A percentile compares a stretch with the other conserved stretches of the same genome.
phyloP scores from a whole-genome alignment of 2,888 invertebrate species.

The Dicranocentrus wangi region DNA sequence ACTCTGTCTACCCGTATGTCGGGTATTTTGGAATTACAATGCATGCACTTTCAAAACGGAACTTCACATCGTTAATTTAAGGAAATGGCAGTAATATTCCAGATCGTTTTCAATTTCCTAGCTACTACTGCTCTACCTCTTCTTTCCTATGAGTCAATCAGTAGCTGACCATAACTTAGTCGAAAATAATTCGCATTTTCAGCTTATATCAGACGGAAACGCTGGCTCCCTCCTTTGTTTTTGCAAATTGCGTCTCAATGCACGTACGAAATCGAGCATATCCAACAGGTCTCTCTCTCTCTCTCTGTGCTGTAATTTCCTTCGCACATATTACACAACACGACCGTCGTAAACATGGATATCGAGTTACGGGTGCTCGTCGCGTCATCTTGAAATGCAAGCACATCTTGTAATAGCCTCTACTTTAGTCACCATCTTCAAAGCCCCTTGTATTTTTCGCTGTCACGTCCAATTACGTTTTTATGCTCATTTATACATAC shows the following conservation, averaged over 20 bases:
- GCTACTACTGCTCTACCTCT: not conserved
- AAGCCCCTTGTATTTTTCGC: slow-evolving; percentile 3
- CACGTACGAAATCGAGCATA: not conserved
- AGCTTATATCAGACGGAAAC: not conserved
- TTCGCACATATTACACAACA: too few relatives aligned
- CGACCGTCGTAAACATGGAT: not conserved
- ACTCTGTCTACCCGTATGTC: too few relatives aligned
- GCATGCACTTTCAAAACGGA: not conserved
- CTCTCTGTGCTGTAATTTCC: too few relatives aligned
- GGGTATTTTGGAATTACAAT: too few relatives aligned
- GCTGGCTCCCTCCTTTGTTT: too few relatives aligned
- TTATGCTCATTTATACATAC: slow-evolving; percentile 24
- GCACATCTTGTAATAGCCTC: not conserved
- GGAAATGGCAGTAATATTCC: slow-evolving; percentile 17
- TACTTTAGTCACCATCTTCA: not conserved
- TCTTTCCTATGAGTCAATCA: not conserved
- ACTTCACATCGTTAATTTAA: slow-evolving; percentile 7
- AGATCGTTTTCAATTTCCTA: slow-evolving; percentile 14
- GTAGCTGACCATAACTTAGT: slow-evolving; percentile 6
- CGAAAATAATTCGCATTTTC: not conserved
- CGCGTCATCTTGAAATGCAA: not conserved
- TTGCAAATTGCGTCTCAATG: not conserved
- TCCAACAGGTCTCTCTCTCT: slow-evolving; percentile 6
- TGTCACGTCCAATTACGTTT: slow-evolving; percentile 48
- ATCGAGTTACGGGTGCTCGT: not conserved